Percentiles rank a stretch among this genome's conserved stretches.
phyloP scores from a whole-genome alignment of 2,797 vertebrate genomes.

The Limosa lapponica region DNA sequence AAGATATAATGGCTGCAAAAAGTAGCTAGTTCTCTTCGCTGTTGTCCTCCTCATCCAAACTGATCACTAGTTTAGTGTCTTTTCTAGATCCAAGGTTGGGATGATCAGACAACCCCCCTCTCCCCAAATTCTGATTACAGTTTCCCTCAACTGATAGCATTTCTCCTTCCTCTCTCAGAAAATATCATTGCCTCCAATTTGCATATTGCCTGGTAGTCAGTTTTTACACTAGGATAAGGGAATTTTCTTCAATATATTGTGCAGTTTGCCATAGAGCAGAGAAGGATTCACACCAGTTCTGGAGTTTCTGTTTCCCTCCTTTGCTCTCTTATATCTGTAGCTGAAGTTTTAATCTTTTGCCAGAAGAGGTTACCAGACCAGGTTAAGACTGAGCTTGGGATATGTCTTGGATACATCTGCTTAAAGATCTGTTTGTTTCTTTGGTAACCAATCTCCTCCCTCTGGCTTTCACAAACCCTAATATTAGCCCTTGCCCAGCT shows the following conservation, averaged over 20 bases:
- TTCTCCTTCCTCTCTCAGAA: background rate
- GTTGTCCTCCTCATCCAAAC: background rate
- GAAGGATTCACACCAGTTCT: background rate
- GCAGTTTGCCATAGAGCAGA: background rate
- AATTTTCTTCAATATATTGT: background rate
- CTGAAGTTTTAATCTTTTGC: background rate
- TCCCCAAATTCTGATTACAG: background rate
- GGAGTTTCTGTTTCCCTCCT: background rate
- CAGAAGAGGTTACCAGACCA: background rate
- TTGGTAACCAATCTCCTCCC: slow-evolving; percentile 55
- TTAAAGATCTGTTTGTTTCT: slow-evolving; percentile 57
- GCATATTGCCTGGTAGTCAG: background rate
- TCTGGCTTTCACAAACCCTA: slow-evolving; percentile 45
- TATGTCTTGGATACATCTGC: slow-evolving; percentile 15
- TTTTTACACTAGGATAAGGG: background rate
- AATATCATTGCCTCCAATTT: background rate
- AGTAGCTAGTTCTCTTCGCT: background rate
- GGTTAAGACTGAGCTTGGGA: slow-evolving; percentile 22
- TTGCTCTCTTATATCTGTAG: background rate
- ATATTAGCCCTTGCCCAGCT: slow-evolving; percentile 43
- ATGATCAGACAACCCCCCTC: background rate
- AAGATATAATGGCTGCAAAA: background rate
- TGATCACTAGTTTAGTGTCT: background rate
- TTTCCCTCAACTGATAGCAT: background rate
- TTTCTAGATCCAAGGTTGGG: background rate